phyloP scores from a whole-genome alignment of 2,888 invertebrate genomes.

The Melieria crassipennis region DNA sequence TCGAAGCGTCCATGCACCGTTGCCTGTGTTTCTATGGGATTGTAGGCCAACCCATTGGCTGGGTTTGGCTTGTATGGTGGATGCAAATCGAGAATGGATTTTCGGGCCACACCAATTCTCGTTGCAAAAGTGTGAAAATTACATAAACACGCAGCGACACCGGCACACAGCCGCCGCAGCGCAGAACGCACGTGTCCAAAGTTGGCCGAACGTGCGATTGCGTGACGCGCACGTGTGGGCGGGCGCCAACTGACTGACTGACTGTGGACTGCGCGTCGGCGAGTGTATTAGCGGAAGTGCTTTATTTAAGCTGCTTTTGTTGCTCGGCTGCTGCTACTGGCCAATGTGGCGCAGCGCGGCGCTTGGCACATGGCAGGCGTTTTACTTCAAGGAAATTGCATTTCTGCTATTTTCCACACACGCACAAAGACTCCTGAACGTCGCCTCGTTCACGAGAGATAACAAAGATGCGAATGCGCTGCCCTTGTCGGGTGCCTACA shows the following conservation, averaged over 20 bases:
- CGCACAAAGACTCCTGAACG: background rate
- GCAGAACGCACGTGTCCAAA: too few relatives aligned
- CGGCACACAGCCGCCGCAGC: background rate
- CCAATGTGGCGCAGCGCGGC: too few relatives aligned
- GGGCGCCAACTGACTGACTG: background rate
- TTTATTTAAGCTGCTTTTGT: conserved; percentile 53
- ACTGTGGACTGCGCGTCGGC: conserved; percentile 43
- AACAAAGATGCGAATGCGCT: too few relatives aligned
- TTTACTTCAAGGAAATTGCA: conserved; percentile 59
- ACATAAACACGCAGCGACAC: conserved; percentile 12
- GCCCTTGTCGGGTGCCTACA: too few relatives aligned
- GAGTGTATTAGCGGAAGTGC: conserved; percentile 59
- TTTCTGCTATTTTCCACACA: conserved; percentile 59
- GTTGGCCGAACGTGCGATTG: too few relatives aligned
- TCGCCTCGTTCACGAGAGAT: too few relatives aligned
- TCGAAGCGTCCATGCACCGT: too few relatives aligned
- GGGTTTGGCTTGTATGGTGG: conserved; percentile 38
- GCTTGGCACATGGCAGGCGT: conserved; percentile 55
- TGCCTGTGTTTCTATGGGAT: too few relatives aligned
- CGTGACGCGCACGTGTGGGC: too few relatives aligned
- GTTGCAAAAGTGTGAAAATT: conserved; percentile 52
- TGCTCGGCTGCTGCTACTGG: conserved; percentile 42
- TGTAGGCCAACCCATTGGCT: too few relatives aligned
- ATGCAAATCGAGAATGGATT: conserved; percentile 40
- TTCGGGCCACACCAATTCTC: conserved; percentile 55